phyloP scores from a whole-genome alignment of 1,140 invertebrate species.

The Drosophila lacertosa region DNA sequence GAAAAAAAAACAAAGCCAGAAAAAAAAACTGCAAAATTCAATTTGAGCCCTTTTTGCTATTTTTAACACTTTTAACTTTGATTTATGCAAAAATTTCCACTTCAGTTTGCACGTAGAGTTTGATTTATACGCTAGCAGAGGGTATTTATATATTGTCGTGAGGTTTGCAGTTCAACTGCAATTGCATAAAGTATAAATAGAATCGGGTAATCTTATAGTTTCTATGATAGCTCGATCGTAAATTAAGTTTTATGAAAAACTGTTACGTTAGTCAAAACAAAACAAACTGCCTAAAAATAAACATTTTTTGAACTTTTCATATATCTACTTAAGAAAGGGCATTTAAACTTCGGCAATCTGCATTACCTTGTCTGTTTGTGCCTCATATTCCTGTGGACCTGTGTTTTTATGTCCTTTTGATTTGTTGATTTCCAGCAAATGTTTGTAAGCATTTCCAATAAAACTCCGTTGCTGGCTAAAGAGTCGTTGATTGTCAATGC shows the following conservation, averaged over 20 bases:
- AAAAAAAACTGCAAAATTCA: conserved; percentile 70
- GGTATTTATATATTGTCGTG: background rate
- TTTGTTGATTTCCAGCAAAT: conserved; percentile 78
- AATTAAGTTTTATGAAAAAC: too few species aligned
- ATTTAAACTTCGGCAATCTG: background rate
- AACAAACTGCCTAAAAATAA: too few species aligned
- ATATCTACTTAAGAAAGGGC: too few species aligned
- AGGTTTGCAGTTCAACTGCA: background rate
- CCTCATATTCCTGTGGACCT: too few species aligned
- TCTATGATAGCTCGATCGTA: too few species aligned
- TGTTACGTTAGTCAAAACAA: too few species aligned
- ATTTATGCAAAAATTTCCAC: conserved; percentile 80
- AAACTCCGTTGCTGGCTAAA: conserved; percentile 18
- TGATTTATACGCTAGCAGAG: background rate
- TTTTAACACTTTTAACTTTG: conserved; percentile 79
- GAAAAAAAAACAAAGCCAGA: conserved; percentile 8
- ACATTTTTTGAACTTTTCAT: too few species aligned
- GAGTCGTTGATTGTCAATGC: conserved; percentile 54
- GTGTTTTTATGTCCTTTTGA: conserved; percentile 41
- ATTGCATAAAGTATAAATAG: too few species aligned
- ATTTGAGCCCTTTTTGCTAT: conserved; percentile 70
- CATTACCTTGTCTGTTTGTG: too few species aligned
- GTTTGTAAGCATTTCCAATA: conserved; percentile 69
- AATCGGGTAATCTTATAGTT: too few species aligned
- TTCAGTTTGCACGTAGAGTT: conserved; percentile 71